phyloP scores from a whole-genome alignment of 1,140 invertebrate species.

The Nasonia vitripennis region DNA sequence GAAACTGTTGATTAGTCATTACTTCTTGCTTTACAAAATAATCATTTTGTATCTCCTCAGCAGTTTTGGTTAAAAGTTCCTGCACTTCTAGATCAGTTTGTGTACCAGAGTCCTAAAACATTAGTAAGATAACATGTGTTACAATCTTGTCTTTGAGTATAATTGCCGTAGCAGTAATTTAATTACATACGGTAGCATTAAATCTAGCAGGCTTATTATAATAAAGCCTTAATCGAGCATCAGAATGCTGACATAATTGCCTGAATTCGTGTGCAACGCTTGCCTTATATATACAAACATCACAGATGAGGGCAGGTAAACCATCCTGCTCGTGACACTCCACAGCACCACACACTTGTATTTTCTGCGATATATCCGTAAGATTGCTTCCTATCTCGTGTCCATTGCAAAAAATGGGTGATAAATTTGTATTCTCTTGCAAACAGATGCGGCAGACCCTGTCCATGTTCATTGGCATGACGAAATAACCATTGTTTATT shows the following conservation, averaged over 20 bases:
- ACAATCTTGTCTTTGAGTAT: not conserved
- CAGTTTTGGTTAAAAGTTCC: slow-evolving; percentile 60
- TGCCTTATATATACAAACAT: slow-evolving; percentile 70
- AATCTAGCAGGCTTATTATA: slow-evolving; percentile 69
- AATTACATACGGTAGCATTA: slow-evolving; percentile 62
- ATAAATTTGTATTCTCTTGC: slow-evolving; percentile 66
- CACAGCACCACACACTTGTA: slow-evolving; percentile 69
- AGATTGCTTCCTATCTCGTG: slow-evolving; percentile 59
- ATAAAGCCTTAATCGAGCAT: slow-evolving; percentile 66
- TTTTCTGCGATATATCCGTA: slow-evolving; percentile 65
- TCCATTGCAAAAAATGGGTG: slow-evolving; percentile 66
- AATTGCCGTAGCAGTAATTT: not conserved
- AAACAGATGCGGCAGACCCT: slow-evolving; percentile 71
- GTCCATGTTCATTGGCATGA: slow-evolving; percentile 66
- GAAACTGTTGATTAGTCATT: slow-evolving; percentile 50
- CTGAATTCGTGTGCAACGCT: slow-evolving; percentile 72
- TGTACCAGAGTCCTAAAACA: slow-evolving; percentile 67
- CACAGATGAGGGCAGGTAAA: slow-evolving; percentile 70
- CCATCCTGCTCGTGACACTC: slow-evolving; percentile 71
- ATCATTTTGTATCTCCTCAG: slow-evolving; percentile 56
- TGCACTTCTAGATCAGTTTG: slow-evolving; percentile 67
- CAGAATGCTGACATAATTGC: slow-evolving; percentile 71
- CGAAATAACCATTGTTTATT: slow-evolving; percentile 66
- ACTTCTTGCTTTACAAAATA: slow-evolving; percentile 70
- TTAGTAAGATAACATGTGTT: not conserved